Percentiles rank a stretch among this genome's conserved stretches.
Evolutionary conservation across 2,113 vertebrate genomes (phyloP).

Genomic region (Pituophis catenifer): DNA sequence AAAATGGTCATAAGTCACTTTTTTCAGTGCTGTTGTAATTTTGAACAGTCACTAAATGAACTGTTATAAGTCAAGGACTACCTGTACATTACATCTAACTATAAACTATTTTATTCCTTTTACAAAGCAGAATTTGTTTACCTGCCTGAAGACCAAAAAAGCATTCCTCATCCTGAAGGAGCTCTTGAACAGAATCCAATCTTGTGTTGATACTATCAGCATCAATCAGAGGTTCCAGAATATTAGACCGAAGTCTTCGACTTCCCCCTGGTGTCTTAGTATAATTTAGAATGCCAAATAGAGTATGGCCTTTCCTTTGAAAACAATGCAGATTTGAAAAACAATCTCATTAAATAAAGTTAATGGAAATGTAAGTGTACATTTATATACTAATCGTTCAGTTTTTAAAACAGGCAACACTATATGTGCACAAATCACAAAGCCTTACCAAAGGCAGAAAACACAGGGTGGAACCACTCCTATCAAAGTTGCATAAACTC

Average conservation of each 20-base stretch:
- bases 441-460: background rate
- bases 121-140: constrained; percentile 52
- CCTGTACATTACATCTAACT: background rate
- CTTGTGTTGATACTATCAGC: constrained; percentile 87
- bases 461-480: background rate
- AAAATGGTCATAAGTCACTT: background rate
- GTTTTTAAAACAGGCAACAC: constrained; percentile 2
- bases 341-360: constrained; percentile 28
- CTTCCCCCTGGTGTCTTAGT: constrained; percentile 92
- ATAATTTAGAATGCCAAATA: constrained; percentile 90
- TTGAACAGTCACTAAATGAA: background rate
- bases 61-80: background rate
- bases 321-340: constrained; percentile 44
- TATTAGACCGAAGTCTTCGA: constrained; percentile 89
- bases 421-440: background rate
- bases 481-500: background rate
- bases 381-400: background rate
- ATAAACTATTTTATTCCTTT: background rate
- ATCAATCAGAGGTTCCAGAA: constrained; percentile 89
- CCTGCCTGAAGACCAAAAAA: constrained; percentile 91
- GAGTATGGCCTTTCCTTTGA: constrained; percentile 84
- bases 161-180: constrained; percentile 87
- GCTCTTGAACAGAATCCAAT: constrained; percentile 87
- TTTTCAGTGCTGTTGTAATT: background rate
- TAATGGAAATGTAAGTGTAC: constrained; percentile 21